Evolutionary conservation across 2,113 vertebrate species (phyloP).

Genomic region (Perccottus glenii): DNA sequence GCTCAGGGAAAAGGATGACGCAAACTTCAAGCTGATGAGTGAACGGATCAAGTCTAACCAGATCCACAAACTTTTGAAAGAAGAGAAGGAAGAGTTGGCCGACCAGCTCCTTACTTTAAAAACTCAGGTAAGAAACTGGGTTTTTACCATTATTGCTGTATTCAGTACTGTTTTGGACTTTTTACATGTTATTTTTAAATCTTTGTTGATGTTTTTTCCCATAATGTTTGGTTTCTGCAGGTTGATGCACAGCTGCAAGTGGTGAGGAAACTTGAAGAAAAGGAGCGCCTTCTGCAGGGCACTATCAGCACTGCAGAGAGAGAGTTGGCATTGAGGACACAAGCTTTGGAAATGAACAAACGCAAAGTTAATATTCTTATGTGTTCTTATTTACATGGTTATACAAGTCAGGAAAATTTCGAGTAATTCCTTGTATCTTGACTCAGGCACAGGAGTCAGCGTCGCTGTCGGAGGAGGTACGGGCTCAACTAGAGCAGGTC

Average conservation of each 20-base stretch:
- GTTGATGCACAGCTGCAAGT: constrained; percentile 97
- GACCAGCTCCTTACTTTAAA: constrained; percentile 95
- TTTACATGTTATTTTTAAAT: not conserved
- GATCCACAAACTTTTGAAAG: constrained; percentile 97
- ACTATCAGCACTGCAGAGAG: constrained; percentile 95
- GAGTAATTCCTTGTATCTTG: not conserved
- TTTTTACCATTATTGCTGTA: no score
- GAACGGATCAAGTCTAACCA: constrained; percentile 98
- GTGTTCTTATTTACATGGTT: not conserved
- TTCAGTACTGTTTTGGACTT: not conserved
- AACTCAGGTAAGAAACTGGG: constrained; percentile 84
- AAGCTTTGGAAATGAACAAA: constrained; percentile 97
- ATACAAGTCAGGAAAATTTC: not conserved
- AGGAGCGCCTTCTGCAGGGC: constrained; percentile 96
- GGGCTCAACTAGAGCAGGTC: constrained; percentile 87
- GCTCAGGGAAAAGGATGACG: constrained; percentile 95
- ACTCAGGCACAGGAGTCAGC: constrained; percentile 90
- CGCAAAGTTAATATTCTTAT: constrained; percentile 83
- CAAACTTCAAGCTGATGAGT: constrained; percentile 98
- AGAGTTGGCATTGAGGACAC: constrained; percentile 89
- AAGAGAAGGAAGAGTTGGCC: constrained; percentile 96
- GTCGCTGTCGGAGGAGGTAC: constrained; percentile 89
- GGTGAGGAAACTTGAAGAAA: constrained; percentile 94
- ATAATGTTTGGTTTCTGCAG: constrained; percentile 59
- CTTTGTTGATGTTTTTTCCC: not conserved